phyloP scores from a whole-genome alignment of 2,113 vertebrate genomes.

The Delphinus delphis region DNA sequence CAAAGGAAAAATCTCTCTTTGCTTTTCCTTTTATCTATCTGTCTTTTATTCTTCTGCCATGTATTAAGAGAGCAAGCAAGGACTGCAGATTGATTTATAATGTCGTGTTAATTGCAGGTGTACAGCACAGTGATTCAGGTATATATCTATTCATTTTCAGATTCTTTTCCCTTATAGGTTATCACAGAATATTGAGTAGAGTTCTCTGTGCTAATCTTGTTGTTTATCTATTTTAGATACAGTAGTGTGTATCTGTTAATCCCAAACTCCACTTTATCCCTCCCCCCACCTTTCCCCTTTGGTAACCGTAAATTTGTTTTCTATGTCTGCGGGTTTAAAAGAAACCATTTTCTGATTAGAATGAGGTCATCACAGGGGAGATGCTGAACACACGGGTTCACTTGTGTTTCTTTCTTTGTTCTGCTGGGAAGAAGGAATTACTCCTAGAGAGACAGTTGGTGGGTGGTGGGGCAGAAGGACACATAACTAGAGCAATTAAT shows the following conservation, averaged over 20 bases:
- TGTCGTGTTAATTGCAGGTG: background rate
- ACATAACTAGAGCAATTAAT: background rate
- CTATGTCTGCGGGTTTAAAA: background rate
- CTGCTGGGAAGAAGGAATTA: background rate
- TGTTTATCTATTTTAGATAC: background rate
- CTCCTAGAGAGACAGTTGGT: background rate
- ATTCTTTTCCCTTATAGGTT: background rate
- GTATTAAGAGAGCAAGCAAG: background rate
- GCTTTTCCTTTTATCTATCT: background rate
- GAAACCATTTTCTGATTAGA: background rate
- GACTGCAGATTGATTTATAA: background rate
- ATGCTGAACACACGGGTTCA: background rate
- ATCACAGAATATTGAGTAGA: background rate
- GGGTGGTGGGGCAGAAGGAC: background rate
- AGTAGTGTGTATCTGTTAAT: background rate
- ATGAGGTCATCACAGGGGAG: background rate
- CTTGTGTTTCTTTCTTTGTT: background rate
- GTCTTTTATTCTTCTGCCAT: conserved; percentile 10
- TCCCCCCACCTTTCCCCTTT: background rate
- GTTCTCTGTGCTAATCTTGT: background rate
- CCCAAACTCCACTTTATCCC: background rate
- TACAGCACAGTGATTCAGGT: background rate
- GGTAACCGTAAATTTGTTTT: background rate
- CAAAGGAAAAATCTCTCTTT: background rate
- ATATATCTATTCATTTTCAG: background rate